Base-by-base conservation (phyloP, 2,888 invertebrate species). In the Endomychus coccineus region DNA sequence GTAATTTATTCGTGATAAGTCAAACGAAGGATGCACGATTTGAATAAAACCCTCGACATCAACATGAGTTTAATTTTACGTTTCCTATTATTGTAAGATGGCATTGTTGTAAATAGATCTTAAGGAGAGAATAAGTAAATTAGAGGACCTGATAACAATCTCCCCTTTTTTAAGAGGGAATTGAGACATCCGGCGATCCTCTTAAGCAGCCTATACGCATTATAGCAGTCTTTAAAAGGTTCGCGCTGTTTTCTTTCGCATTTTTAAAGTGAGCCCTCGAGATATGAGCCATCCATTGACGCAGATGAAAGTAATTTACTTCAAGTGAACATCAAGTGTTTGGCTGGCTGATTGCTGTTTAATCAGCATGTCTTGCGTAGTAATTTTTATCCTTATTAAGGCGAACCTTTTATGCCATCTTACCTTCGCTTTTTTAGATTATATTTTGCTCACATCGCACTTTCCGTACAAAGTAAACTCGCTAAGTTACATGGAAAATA, bases 101-200 rank as follows among this genome's bases (percentile, higher is more conserved):
- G 57, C 56, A 61, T 61, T 64, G 64, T 64, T 63, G 79, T 78
- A 79, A 79, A 80, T 78, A 78, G 77, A 77, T 76, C 75, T 74
- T 73, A 74, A 75, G 74, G 74, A 75, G 73, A 74, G 75, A 76
- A 78, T 79, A 80, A 80, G 79, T 80, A 80, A 80, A 80, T 80
- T 80, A 80, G 78, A 78, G 77, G 73, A 75, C 74, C 77, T 75
- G 80, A 81, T 80, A 80, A 76, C 75, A 73, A 79, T 79, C 78
- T 78, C 75, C 77, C 77, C 76, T 73, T 57, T 59, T 59, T 59
- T 54, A 53, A 51, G 52, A 56, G 53, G 55, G 57, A 60, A 63
- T 62, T 56, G 54, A 58, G 61, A 58, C 56, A 52, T 54, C 50
- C 50, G 50, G 49, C 48, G 52, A 55, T 55, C 54, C 50, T 49